Base-by-base conservation (phyloP, 2,888 invertebrate genomes). In the Rotaria magnacalcarata region DNA sequence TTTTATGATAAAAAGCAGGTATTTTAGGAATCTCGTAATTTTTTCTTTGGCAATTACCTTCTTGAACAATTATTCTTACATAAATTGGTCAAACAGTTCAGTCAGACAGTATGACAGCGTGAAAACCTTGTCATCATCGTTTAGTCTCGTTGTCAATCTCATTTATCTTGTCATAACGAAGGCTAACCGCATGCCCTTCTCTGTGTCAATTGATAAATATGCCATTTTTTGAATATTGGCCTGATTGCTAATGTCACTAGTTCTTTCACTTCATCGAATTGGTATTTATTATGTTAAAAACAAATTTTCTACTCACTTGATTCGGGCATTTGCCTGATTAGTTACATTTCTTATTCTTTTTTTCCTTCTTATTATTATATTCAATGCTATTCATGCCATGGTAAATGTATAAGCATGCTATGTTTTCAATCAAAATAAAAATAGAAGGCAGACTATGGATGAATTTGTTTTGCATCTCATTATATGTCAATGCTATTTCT, bases 111-210 rank as follows among this genome's bases (percentile, higher is more conserved):
- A 34, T 67, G 67, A 16, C 67, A 34, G 67, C 27, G 34, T 19
- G 34, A 14, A 19, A 41, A 34, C 19, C 67, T 67, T 67, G 67
- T 67, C 34, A 67, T 67, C 67, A 41, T 67, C 67, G 34, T 19
- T 41, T 67, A 0, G 34, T 27, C 34, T 67, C 19, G 1, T 16
- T 67, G 27, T 67, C 67, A 67, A 67, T 67, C 67, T 67, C 67
- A 27, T 67, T 67, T 67, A 34, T 67, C 67, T 67, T 67, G 67
- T 67, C 34, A 14, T 34, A 67, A 67, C 19, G 67, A 67, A 67
- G 67, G 67, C 34, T 34, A 67, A 5, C 34, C 19, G 6, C 19
- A 27, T 41, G 67, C 34, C 34, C 34, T 67, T 34, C 24, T 16
- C 16, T 34, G 34, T 67, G 34, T 34, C 34, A 19, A 67, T 34